Evolutionary conservation across 2,797 vertebrate genomes (phyloP).

Genomic region (Salmo trutta): DNA sequence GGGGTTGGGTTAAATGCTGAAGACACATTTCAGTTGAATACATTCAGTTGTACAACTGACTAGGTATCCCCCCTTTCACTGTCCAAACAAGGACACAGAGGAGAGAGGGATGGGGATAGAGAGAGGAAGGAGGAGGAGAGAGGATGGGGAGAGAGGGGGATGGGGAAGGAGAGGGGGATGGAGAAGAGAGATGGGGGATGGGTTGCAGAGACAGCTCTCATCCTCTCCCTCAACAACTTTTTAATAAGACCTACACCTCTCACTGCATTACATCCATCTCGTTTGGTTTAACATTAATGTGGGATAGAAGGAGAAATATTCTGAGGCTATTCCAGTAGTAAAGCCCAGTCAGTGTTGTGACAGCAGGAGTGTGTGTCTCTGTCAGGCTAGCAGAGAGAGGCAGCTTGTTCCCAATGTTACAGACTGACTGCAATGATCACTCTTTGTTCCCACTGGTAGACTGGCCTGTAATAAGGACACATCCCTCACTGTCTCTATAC

Average conservation of each 20-base stretch:
- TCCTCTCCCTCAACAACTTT: neutral
- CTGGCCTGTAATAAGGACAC: constrained; percentile 53
- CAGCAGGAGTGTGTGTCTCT: neutral
- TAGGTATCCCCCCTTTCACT: neutral
- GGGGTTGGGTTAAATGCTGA: no score
- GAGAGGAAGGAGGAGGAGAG: neutral
- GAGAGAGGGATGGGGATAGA: neutral
- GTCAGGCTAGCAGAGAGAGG: constrained; percentile 20
- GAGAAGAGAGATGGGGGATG: neutral
- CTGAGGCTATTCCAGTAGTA: neutral
- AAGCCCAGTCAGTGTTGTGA: neutral
- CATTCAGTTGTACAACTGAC: no score
- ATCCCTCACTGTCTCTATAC: constrained; percentile 27
- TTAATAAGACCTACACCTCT: neutral
- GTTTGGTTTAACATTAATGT: neutral
- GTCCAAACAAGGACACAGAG: neutral
- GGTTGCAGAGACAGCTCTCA: neutral
- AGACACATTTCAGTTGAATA: no score
- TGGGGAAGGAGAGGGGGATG: neutral
- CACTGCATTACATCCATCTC: neutral
- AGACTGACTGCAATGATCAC: constrained; percentile 54
- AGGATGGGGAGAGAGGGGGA: neutral
- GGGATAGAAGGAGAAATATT: neutral
- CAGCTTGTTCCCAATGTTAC: constrained; percentile 43
- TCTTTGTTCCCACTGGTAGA: constrained; percentile 56